Evolutionary conservation across 2,113 vertebrate genomes (phyloP), one percentile per base, ranked within the genome.

Genomic region (Barnardius zonarius): DNA sequence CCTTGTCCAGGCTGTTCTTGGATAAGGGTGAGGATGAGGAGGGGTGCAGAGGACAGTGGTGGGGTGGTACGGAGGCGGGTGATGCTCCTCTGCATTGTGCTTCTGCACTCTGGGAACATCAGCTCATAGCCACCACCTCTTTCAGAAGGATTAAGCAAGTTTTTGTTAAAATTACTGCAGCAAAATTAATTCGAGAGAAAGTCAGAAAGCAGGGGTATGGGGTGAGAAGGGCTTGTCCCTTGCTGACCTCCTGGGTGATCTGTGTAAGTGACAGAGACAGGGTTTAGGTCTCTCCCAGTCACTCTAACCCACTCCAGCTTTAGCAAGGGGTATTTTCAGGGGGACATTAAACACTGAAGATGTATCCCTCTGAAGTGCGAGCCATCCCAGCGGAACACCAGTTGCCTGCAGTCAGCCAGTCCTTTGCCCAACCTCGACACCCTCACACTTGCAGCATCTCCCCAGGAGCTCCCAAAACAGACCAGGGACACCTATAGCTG

Each of bases 31-130:
- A 76, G 30, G 30, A 49, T 33, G 23, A 72, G 33, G 35, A 72
- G 7, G 17, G 13, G 5, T 27, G 14, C 1, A 2, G 51, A 75
- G 37, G 41, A 55, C 9, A 59, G 57, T 0, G 1, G 49, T 0
- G 1, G 8, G 22, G 24, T 1, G 2, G 3, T 23, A 57, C 0
- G 1, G 12, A 59, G 35, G 30, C 33, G 68, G 39, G 28, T 1
- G 10, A 76, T 62, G 27, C 30, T 72, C 19, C 23, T 31, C 17
- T 62, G 28, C 13, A 11, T 12, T 3, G 3, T 24, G 59, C 17
- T 66, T 27, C 67, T 25, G 0, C 3, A 1, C 23, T 48, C 44
- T 39, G 15, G 33, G 20, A 85, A 41, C 6, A 35, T 39, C 25
- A n/a, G 3, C 20, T 83, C 41, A n/a, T 27, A 86, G 62, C 9